A percentile compares a stretch with the other conserved stretches of the same genome.
Conservation (phyloP, 2,797 vertebrate species). For the Rhinoraja longicauda region DNA sequence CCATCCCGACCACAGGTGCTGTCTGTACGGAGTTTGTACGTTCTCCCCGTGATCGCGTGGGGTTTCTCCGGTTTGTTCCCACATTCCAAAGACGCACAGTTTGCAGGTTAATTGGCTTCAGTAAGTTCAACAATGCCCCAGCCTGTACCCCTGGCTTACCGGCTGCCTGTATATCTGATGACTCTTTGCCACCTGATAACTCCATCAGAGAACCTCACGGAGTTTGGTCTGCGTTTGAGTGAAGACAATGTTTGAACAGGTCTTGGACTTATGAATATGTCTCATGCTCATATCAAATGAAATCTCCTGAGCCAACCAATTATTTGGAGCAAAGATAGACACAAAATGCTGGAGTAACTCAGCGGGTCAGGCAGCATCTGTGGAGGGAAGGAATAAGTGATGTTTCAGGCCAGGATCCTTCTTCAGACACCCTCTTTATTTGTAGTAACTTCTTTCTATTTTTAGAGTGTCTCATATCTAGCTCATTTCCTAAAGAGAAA, state of each 20-base stretch:
- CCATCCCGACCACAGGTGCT: too few species aligned
- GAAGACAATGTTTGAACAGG: constrained; percentile 9
- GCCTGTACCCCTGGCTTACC: neutral
- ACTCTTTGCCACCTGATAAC: neutral
- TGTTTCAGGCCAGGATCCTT: too few species aligned
- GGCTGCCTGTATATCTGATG: neutral
- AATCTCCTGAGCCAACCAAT: neutral
- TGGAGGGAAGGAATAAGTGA: too few species aligned
- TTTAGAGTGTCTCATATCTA: neutral
- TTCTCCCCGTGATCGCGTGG: too few species aligned
- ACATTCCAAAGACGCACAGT: too few species aligned
- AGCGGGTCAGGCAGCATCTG: too few species aligned
- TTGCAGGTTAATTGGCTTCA: too few species aligned
- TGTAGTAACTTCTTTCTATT: constrained; percentile 2
- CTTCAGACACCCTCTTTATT: too few species aligned
- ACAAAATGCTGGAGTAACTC: too few species aligned
- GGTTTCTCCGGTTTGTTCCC: too few species aligned
- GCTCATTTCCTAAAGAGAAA: neutral
- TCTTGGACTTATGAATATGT: neutral
- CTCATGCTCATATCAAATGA: neutral
- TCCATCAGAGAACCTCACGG: neutral
- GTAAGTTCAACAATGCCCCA: too few species aligned
- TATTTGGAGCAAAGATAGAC: neutral
- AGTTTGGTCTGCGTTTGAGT: neutral
- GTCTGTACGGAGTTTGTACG: too few species aligned